phyloP scores from a whole-genome alignment of 2,113 vertebrate genomes.

The Cynopterus brachyotis region DNA sequence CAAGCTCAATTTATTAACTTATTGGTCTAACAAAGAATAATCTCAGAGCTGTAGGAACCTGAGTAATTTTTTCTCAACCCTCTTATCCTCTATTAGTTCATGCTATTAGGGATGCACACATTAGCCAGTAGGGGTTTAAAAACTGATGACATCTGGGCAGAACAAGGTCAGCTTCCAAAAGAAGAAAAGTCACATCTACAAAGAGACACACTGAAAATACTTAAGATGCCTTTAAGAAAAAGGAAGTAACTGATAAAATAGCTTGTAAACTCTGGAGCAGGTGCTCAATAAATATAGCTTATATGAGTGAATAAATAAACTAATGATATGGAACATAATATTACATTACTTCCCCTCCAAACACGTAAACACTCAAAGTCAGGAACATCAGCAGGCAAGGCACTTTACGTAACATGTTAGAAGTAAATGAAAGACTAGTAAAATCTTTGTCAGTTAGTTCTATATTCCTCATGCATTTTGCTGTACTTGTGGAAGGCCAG shows the following conservation, averaged over 20 bases:
- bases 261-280: not conserved
- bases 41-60: not conserved
- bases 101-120: not conserved
- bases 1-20: not conserved
- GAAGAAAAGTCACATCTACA: not conserved
- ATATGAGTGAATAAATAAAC: not conserved
- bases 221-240: not conserved
- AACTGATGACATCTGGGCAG: not conserved
- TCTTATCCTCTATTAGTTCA: not conserved
- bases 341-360: not conserved
- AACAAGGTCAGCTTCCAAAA: not conserved
- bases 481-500: not conserved
- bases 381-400: not conserved
- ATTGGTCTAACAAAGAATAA: not conserved
- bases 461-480: not conserved
- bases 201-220: not conserved
- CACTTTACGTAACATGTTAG: not conserved
- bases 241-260: not conserved
- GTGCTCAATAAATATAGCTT: not conserved
- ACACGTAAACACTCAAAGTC: not conserved
- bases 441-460: not conserved
- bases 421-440: not conserved
- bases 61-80: not conserved
- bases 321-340: not conserved
- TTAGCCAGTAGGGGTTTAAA: not conserved